phyloP scores from a whole-genome alignment of 2,888 invertebrate species.

The Empis livida region DNA sequence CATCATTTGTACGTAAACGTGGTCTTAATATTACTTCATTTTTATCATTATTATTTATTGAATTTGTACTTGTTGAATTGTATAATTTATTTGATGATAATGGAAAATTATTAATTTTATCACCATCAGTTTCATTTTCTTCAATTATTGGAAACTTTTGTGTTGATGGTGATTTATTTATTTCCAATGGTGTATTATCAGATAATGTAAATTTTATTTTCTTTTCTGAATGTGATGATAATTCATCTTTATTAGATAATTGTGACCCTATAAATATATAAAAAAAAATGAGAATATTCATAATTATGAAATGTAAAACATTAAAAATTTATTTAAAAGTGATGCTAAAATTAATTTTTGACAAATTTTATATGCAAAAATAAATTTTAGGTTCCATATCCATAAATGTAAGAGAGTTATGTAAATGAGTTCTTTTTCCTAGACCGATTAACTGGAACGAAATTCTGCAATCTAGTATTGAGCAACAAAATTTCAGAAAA shows the following conservation, averaged over 20 bases:
- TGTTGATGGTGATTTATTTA: conserved; percentile 18
- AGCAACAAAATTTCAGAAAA: too few species aligned
- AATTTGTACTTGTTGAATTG: neutral
- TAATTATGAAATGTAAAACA: too few species aligned
- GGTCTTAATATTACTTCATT: conserved; percentile 29
- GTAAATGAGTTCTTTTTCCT: too few species aligned
- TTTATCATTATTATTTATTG: neutral
- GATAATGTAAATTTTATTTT: conserved; percentile 11
- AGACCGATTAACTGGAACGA: too few species aligned
- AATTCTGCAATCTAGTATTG: too few species aligned
- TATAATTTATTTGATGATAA: neutral
- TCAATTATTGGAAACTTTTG: conserved; percentile 29
- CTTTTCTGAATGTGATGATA: conserved; percentile 2
- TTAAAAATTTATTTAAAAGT: conserved; percentile 28
- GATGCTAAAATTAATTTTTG: too few species aligned
- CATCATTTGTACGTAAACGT: conserved; percentile 11
- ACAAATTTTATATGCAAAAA: too few species aligned
- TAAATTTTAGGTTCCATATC: too few species aligned
- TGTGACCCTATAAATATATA: too few species aligned
- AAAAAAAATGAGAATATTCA: neutral
- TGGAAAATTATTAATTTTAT: conserved; percentile 19
- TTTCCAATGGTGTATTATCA: conserved; percentile 9
- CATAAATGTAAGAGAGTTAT: too few species aligned
- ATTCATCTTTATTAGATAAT: too few species aligned
- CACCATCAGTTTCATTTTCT: conserved; percentile 11